Evolutionary conservation across 2,113 vertebrate species (phyloP).

Genomic region (Gorilla gorilla): DNA sequence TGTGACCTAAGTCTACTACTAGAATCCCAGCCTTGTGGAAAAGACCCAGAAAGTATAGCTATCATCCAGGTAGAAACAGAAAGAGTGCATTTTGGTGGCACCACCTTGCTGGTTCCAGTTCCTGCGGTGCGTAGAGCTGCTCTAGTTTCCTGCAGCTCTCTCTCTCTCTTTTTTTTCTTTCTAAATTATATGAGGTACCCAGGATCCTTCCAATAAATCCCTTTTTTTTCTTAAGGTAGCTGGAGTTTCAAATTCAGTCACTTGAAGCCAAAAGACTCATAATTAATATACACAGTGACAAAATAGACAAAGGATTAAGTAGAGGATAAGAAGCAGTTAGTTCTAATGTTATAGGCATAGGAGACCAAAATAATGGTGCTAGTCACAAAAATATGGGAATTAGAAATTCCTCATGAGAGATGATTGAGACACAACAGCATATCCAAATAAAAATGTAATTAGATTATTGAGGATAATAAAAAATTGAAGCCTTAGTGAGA

Average conservation of each 20-base stretch:
- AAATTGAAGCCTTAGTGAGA: neutral
- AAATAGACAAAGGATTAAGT: neutral
- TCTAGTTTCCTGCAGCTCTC: neutral
- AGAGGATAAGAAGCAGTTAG: neutral
- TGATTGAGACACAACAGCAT: neutral
- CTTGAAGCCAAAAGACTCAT: neutral
- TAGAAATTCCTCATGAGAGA: neutral
- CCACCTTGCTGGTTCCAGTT: neutral
- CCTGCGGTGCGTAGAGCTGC: neutral
- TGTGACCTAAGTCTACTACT: neutral
- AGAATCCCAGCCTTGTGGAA: neutral
- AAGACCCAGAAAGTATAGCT: neutral
- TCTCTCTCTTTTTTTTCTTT: neutral
- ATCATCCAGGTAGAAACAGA: neutral
- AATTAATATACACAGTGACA: neutral
- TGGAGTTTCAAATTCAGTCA: neutral
- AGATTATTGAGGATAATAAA: neutral
- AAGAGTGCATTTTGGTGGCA: neutral
- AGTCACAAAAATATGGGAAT: neutral
- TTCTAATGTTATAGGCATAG: neutral
- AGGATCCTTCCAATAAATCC: neutral
- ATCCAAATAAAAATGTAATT: neutral
- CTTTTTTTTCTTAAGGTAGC: neutral
- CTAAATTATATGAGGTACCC: neutral
- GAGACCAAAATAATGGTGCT: neutral